Base-by-base conservation (phyloP, 1,140 invertebrate genomes). In the Brachionus sp. region DNA sequence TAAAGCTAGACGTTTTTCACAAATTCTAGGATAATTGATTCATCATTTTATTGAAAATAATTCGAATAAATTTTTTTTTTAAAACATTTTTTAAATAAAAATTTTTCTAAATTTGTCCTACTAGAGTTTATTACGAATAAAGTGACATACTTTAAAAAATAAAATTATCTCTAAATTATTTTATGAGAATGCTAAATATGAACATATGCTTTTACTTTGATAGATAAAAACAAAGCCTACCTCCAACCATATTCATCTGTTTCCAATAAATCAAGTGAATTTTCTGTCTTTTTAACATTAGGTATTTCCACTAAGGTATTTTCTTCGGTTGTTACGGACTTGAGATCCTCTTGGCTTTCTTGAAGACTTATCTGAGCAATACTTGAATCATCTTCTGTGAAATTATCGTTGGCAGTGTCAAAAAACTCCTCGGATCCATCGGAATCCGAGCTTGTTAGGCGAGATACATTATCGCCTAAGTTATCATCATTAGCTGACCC, bases 371-470 rank as follows among this genome's bases (percentile, higher is more conserved):
- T 44, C 10, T 46, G 23, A 4, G 70, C 39, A 13, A 75, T 4
- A 5, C 70, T 75, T 46, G 46, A 6, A 39, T 75, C 44, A 46
- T 75, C 70, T 25, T 75, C 70, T 5, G 39, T 75, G 13, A 75
- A 75, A 25, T 42, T 42, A 25, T 75, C 70, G 37, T 75, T 44
- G 3, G 70, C 70, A 13, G 39, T 57, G 39, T 80, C 77, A 12
- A 80, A 80, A 80, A 80, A 80, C 35, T 80, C 77, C 37, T 80
- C 77, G 35, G 19, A 33, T 4, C 35, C 13, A 23, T 80, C 77
- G 13, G 50, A 42, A n/a, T 80, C 77, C 7, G 77, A 39, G 16
- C 9, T 19, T 9, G 50, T 39, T 6, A 39, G 23, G 12, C 35
- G 35, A 13, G 50, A 29, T 25, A 62, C 25, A 9, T 25, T 39